A percentile compares a stretch with the other conserved stretches of the same genome.
Evolutionary conservation across 2,888 invertebrate genomes (phyloP).

Genomic region (Caenorhabditis zanzibari): DNA sequence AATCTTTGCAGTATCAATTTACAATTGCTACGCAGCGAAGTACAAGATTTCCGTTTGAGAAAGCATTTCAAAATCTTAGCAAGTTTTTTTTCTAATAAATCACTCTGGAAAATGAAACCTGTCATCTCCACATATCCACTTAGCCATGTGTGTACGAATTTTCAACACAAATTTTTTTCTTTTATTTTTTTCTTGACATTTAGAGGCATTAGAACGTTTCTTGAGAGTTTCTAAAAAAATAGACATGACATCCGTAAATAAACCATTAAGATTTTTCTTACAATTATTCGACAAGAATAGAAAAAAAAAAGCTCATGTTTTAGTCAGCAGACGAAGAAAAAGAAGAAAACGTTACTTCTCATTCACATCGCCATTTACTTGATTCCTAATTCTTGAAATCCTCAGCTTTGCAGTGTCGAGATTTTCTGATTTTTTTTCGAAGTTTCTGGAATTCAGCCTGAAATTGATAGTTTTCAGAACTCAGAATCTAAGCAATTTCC

Average conservation of each 20-base stretch:
- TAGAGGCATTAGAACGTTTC: background rate
- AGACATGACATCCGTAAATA: constrained; percentile 25
- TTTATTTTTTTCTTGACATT: no score
- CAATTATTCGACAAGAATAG: background rate
- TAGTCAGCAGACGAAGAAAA: background rate
- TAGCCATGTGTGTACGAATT: background rate
- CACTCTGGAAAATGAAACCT: background rate
- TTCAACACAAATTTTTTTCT: background rate
- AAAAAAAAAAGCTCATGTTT: background rate
- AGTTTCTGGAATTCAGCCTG: no score
- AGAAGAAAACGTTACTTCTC: no score
- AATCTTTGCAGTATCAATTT: no score
- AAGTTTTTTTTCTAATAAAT: background rate
- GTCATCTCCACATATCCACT: constrained; percentile 11
- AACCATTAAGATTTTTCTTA: constrained; percentile 13
- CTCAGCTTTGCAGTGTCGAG: no score
- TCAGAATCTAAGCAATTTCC: no score
- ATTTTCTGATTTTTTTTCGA: no score
- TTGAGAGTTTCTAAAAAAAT: no score
- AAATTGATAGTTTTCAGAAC: no score
- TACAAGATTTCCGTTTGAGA: no score
- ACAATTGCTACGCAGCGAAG: no score
- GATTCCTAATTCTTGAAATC: background rate
- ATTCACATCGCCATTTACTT: background rate
- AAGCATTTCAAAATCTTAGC: background rate